phyloP scores from a whole-genome alignment of 92 coral and sea anemone species.

The Actinernus sp. region DNA sequence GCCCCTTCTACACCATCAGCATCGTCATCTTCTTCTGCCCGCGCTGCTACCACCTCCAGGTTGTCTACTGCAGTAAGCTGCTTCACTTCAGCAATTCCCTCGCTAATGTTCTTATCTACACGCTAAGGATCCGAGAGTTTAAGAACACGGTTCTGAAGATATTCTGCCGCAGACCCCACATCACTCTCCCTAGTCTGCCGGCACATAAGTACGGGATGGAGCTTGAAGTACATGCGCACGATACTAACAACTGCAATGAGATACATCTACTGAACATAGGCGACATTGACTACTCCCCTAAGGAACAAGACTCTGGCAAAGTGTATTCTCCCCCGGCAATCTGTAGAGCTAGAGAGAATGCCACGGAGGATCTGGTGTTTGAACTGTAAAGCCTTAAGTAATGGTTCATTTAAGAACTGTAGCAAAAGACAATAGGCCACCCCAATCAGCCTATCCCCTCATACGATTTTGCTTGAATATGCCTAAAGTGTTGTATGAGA shows the following conservation, averaged over 20 bases:
- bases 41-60: slow-evolving; percentile 43
- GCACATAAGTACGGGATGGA: slow-evolving; percentile 25
- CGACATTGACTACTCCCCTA: slow-evolving; percentile 23
- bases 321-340: slow-evolving; percentile 15
- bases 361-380: not conserved
- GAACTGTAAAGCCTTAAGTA: no score
- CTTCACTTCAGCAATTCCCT: slow-evolving; percentile 82
- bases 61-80: slow-evolving; percentile 73
- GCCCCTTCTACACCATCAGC: slow-evolving; percentile 83
- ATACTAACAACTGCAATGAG: slow-evolving; percentile 27
- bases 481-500: no score
- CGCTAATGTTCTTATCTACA: slow-evolving; percentile 81
- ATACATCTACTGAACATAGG: slow-evolving; percentile 30
- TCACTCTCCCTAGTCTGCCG: slow-evolving; percentile 9
- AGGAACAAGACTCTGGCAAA: slow-evolving; percentile 16
- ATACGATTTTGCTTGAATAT: no score
- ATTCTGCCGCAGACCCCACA: slow-evolving; percentile 29
- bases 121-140: slow-evolving; percentile 83
- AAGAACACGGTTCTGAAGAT: slow-evolving; percentile 62
- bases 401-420: no score
- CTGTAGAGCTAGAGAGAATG: not conserved
- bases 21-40: slow-evolving; percentile 64
- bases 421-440: no score
- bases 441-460: no score
- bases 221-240: slow-evolving; percentile 7